phyloP scores from a whole-genome alignment of 1,140 invertebrate genomes.

The Phortica variegata region DNA sequence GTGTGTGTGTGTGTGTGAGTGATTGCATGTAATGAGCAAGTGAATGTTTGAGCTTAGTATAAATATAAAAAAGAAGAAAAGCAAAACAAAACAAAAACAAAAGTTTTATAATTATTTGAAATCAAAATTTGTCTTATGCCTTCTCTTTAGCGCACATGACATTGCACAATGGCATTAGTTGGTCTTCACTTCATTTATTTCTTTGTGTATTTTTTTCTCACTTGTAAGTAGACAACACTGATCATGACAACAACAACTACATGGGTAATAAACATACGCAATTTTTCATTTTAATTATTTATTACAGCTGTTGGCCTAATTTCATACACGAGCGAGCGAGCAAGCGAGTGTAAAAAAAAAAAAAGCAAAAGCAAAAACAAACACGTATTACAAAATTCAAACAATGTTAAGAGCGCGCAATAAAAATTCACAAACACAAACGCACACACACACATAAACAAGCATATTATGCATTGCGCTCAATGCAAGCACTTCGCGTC shows the following conservation, averaged over 20 bases:
- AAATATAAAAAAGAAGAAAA: neutral
- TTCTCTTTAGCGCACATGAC: no score
- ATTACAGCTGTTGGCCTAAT: constrained; percentile 13
- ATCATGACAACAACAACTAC: no score
- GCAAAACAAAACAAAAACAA: constrained; percentile 13
- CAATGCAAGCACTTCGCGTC: no score
- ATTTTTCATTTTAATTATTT: no score
- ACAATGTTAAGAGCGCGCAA: constrained; percentile 20
- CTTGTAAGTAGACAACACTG: no score
- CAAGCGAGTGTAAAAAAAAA: constrained; percentile 19
- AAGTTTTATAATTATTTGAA: no score
- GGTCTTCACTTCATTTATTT: no score
- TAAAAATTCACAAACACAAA: constrained; percentile 5
- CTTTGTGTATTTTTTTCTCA: no score
- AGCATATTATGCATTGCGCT: no score
- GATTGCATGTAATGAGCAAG: constrained; percentile 7
- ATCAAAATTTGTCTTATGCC: no score
- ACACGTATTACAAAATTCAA: constrained; percentile 24
- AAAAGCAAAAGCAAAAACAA: constrained; percentile 5
- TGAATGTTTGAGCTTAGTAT: constrained; percentile 1
- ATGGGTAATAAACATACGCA: no score
- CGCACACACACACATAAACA: neutral
- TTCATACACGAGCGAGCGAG: constrained; percentile 13
- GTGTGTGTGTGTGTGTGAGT: neutral
- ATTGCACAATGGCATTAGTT: no score